Percentiles rank a stretch among this genome's conserved stretches.
These are phyloP conservation scores for Toxotes jaculatrix DNA, from an alignment of 2,113 vertebrate species.

Conservation along the genomic window DNA sequence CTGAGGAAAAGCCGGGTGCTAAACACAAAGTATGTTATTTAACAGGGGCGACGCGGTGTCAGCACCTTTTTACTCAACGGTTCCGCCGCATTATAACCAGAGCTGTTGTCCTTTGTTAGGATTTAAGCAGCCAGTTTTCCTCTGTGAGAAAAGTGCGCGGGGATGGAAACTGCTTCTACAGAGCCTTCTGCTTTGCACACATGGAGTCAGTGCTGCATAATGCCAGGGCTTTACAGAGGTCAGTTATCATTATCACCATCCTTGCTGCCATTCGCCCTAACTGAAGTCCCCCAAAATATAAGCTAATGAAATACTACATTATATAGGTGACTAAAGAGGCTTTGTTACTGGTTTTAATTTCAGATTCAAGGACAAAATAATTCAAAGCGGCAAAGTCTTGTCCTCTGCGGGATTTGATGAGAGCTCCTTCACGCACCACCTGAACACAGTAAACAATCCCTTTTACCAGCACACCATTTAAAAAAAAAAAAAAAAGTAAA, in stretches of 20 bases:
- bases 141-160: constrained; percentile 86
- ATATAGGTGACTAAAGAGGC: neutral
- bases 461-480: neutral
- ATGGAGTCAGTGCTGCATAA: constrained; percentile 84
- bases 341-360: constrained; percentile 15
- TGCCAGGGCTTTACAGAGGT: constrained; percentile 83
- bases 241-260: constrained; percentile 39
- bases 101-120: constrained; percentile 73
- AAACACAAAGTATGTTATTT: constrained; percentile 79
- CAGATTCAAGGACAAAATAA: constrained; percentile 85
- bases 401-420: constrained; percentile 81
- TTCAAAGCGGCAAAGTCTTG: constrained; percentile 74
- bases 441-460: constrained; percentile 74
- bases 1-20: constrained; percentile 74
- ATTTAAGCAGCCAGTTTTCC: constrained; percentile 83
- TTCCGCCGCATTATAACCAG: constrained; percentile 7
- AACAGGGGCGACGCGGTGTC: neutral
- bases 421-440: constrained; percentile 80
- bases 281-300: neutral
- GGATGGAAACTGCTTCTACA: constrained; percentile 92
- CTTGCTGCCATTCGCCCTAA: too few species aligned
- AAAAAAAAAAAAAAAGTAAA: neutral
- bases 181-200: constrained; percentile 86
- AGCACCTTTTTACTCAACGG: neutral
- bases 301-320: neutral